These are phyloP conservation scores for Formica aserva DNA, from an alignment of 2,888 invertebrate genomes.

Conservation along the genomic window DNA sequence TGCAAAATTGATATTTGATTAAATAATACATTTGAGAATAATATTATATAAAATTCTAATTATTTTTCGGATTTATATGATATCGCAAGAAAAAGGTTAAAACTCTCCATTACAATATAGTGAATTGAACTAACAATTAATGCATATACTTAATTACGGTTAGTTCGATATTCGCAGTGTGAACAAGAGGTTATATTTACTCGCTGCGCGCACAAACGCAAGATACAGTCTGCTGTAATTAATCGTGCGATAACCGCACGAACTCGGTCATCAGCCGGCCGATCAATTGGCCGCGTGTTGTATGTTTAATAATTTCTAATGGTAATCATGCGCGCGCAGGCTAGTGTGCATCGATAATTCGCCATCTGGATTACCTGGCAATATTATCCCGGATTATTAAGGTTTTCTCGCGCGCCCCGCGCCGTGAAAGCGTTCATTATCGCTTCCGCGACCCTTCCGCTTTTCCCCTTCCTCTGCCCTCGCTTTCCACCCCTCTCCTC, in stretches of 20 bases:
- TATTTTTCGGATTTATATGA: background rate
- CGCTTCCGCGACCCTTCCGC: slow-evolving; percentile 24
- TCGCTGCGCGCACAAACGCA: slow-evolving; percentile 7
- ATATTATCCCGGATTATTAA: slow-evolving; percentile 48
- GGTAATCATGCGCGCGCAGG: slow-evolving; percentile 26
- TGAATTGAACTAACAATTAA: slow-evolving; percentile 16
- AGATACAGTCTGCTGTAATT: slow-evolving; percentile 46
- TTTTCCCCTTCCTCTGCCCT: background rate
- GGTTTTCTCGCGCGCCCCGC: slow-evolving; percentile 28
- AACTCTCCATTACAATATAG: background rate
- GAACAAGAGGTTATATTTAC: slow-evolving; percentile 32
- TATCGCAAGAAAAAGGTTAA: background rate
- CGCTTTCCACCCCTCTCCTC: too few species aligned
- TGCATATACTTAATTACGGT: slow-evolving; percentile 20
- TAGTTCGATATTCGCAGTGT: slow-evolving; percentile 22
- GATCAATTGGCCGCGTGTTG: slow-evolving; percentile 44
- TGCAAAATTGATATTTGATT: background rate
- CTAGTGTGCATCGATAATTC: slow-evolving; percentile 45
- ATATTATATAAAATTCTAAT: background rate
- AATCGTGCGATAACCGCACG: slow-evolving; percentile 37
- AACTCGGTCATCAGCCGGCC: slow-evolving; percentile 44
- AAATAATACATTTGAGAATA: background rate
- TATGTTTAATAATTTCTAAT: slow-evolving; percentile 54
- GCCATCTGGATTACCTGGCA: slow-evolving; percentile 40
- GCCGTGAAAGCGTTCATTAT: slow-evolving; percentile 34